Evolutionary conservation across 2,888 invertebrate genomes (phyloP).

Genomic region (Lycocerus yunnanus): DNA sequence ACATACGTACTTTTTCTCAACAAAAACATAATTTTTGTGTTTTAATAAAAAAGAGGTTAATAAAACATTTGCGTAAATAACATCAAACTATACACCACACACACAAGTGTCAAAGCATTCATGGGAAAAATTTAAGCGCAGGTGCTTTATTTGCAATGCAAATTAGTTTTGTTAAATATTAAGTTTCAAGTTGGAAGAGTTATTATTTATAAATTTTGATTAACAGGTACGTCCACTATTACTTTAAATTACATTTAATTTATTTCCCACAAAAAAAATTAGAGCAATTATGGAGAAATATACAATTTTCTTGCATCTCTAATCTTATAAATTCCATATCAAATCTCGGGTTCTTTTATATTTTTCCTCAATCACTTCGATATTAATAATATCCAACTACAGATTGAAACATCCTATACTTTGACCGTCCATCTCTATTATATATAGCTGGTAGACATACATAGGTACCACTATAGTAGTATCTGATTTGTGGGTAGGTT

Average conservation of each 20-base stretch:
- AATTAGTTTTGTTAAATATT: conserved; percentile 41
- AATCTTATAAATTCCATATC: no score
- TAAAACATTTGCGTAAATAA: conserved; percentile 53
- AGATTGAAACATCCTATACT: no score
- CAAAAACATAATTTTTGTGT: background rate
- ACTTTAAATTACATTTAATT: background rate
- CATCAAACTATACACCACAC: conserved; percentile 21
- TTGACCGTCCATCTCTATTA: background rate
- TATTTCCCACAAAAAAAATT: background rate
- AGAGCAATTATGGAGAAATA: background rate
- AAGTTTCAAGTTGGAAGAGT: conserved; percentile 30
- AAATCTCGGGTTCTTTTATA: no score
- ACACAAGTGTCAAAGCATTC: conserved; percentile 38
- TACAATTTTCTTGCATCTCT: no score
- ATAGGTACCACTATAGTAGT: no score
- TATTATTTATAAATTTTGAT: background rate
- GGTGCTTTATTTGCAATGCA: conserved; percentile 57
- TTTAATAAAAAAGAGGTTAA: conserved; percentile 47
- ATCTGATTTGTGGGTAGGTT: background rate
- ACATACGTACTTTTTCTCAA: background rate
- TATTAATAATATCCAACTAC: no score
- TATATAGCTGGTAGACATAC: background rate
- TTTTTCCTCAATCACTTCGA: no score
- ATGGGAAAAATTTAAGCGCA: conserved; percentile 55
- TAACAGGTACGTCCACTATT: background rate